phyloP scores from a whole-genome alignment of 2,113 vertebrate genomes.

The Centropus unirufus region DNA sequence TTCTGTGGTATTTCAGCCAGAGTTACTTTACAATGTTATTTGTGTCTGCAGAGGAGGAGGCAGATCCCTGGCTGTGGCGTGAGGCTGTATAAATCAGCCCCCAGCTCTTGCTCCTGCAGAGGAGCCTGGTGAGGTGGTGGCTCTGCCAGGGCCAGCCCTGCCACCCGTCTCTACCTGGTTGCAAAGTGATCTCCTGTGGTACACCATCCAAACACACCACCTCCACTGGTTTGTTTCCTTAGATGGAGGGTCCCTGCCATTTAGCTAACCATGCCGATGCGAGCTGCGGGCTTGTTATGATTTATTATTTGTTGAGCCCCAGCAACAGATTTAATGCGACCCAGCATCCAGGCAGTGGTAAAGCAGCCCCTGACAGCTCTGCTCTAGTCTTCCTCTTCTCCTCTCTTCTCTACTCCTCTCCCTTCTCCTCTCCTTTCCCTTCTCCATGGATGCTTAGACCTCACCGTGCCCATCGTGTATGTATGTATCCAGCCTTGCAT shows the following conservation, averaged over 20 bases:
- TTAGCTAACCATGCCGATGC: fast-evolving
- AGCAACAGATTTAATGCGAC: not conserved
- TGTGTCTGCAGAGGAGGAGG: not conserved
- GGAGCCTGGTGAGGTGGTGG: not conserved
- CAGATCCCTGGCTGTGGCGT: not conserved
- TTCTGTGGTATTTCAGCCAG: not conserved
- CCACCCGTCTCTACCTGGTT: not conserved
- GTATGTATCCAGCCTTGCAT: not conserved
- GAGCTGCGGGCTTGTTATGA: not conserved
- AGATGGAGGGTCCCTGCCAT: not conserved
- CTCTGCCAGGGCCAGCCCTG: not conserved
- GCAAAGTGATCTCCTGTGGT: not conserved
- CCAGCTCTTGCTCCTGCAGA: not conserved
- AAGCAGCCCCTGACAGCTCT: not conserved
- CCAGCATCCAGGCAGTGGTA: not conserved
- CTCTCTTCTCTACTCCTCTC: not conserved
- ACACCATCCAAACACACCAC: not conserved
- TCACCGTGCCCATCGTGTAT: not conserved
- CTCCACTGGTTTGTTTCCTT: not conserved
- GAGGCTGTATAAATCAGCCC: not conserved
- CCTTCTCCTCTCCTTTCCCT: not conserved
- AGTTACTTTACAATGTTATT: not conserved
- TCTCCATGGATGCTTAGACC: not conserved
- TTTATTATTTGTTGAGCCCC: not conserved
- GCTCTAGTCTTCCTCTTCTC: not conserved